These are phyloP conservation scores for Drosophila micromelanica DNA, from an alignment of 1,140 invertebrate species.

Conservation along the genomic window DNA sequence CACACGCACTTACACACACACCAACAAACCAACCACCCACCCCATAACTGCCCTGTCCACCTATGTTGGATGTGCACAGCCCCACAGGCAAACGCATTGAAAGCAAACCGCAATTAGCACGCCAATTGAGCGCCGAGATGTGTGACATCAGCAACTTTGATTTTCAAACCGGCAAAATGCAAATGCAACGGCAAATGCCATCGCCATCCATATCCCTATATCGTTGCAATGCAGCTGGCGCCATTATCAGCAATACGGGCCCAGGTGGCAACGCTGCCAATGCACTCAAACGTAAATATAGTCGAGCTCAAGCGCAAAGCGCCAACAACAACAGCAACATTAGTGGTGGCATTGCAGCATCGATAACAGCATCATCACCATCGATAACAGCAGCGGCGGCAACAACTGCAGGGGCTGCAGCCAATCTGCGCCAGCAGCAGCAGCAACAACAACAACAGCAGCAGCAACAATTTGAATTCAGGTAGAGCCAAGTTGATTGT, in stretches of 20 bases:
- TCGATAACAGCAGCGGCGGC: slow-evolving; percentile 42
- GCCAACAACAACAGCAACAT: slow-evolving; percentile 32
- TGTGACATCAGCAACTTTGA: slow-evolving; percentile 93
- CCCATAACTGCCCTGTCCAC: slow-evolving; percentile 38
- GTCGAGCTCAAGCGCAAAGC: slow-evolving; percentile 46
- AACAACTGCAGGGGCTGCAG: slow-evolving; percentile 25
- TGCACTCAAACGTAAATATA: slow-evolving; percentile 75
- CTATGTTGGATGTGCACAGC: slow-evolving; percentile 54
- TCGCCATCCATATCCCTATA: slow-evolving; percentile 78
- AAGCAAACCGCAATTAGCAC: slow-evolving; percentile 92
- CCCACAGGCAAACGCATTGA: slow-evolving; percentile 90
- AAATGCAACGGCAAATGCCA: slow-evolving; percentile 74
- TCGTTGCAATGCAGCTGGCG: slow-evolving; percentile 65
- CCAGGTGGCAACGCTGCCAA: slow-evolving; percentile 42
- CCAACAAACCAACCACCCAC: slow-evolving; percentile 37
- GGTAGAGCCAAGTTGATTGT: slow-evolving; percentile 75
- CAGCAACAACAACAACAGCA: slow-evolving; percentile 61
- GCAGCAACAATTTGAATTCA: slow-evolving; percentile 80
- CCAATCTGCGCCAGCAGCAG: slow-evolving; percentile 35
- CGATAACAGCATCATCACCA: slow-evolving; percentile 16
- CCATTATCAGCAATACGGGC: slow-evolving; percentile 38
- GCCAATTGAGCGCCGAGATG: slow-evolving; percentile 89
- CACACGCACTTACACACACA: slow-evolving; percentile 48
- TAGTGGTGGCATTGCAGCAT: slow-evolving; percentile 20
- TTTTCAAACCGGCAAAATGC: slow-evolving; percentile 91